Evolutionary conservation across 2,113 vertebrate species (phyloP).

Genomic region (Anguilla japonica): DNA sequence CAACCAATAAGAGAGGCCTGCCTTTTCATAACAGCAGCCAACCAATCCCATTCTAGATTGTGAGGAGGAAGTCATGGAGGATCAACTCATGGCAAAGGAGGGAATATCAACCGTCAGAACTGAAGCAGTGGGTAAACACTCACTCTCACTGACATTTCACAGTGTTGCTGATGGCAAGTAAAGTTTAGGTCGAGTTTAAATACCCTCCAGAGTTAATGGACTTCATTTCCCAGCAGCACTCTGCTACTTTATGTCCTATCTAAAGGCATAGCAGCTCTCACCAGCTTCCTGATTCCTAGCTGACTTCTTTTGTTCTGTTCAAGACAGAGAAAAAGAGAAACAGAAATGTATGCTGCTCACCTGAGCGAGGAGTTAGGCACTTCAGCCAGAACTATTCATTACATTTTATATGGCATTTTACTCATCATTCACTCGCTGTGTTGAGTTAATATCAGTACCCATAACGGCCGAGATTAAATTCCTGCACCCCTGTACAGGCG

Average conservation of each 20-base stretch:
- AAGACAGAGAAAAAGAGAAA: background rate
- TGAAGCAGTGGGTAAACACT: too few relatives aligned
- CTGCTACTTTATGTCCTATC: too few relatives aligned
- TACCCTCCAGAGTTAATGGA: background rate
- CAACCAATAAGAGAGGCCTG: too few relatives aligned
- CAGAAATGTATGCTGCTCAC: background rate
- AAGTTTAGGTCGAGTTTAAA: background rate
- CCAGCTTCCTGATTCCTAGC: background rate
- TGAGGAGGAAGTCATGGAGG: background rate
- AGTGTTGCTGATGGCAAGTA: background rate
- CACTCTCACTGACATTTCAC: too few relatives aligned
- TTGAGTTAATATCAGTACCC: background rate
- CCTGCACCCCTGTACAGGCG: background rate
- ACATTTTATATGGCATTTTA: background rate
- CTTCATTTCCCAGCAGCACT: background rate
- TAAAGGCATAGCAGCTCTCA: background rate
- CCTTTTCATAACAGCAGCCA: background rate
- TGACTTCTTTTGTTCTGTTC: background rate
- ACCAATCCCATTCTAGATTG: background rate
- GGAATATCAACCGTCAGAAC: too few relatives aligned
- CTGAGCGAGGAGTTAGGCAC: constrained; percentile 1
- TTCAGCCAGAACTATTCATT: background rate
- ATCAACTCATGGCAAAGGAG: too few relatives aligned
- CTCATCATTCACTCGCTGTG: background rate
- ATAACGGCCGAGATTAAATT: background rate